Base-by-base conservation (phyloP, 1,140 invertebrate genomes). In the Nasonia giraulti region DNA sequence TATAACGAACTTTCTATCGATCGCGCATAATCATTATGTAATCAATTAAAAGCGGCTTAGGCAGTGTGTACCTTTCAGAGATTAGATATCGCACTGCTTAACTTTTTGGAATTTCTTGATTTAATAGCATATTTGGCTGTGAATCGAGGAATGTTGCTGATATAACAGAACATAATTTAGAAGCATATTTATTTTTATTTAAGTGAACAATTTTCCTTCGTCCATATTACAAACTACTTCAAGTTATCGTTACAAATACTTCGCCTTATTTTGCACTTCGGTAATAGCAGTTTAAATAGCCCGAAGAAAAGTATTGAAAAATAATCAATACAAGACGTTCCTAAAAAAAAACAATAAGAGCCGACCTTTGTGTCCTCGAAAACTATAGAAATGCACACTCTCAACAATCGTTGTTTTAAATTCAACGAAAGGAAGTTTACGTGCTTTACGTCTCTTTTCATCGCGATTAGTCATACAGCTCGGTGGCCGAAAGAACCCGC, bases 361-460 rank as follows among this genome's bases (percentile, higher is more conserved):
- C 17, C 55, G 55, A 1, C 17, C 4, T 20, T 62, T 62, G 55
- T 62, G 17, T 7, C 17, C 55, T 62, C 55, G 55, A 62, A 8
- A 62, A 62, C 17, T n/a, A 33, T 71, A 14, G 69, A 71, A 11
- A 71, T 71, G 31, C 69, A 33, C 23, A 5, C 10, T 33, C n/a
- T 2, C 33, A 77, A 83, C 74, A 31, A n/a, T 23, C n/a, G 74
- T 66, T 74, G n/a, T 62, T 85, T 75, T 31, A 37, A 50, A 80
- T 75, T 68, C 44, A 68, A 76, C 74, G 78, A 76, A 80, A 85
- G 83, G 69, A 85, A 80, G 71, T 85, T 85, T 84, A 84, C 47
- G 77, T 80, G 31, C 23, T 44, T 37, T 12, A 50, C 33, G 83
- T 80, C 47, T 80, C 47, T 75, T 68, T 85, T 85, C 78, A 69